A percentile compares a stretch with the other conserved stretches of the same genome.
Evolutionary conservation across 1,140 invertebrate species (phyloP).

Genomic region (Aphelenchoides besseyi): DNA sequence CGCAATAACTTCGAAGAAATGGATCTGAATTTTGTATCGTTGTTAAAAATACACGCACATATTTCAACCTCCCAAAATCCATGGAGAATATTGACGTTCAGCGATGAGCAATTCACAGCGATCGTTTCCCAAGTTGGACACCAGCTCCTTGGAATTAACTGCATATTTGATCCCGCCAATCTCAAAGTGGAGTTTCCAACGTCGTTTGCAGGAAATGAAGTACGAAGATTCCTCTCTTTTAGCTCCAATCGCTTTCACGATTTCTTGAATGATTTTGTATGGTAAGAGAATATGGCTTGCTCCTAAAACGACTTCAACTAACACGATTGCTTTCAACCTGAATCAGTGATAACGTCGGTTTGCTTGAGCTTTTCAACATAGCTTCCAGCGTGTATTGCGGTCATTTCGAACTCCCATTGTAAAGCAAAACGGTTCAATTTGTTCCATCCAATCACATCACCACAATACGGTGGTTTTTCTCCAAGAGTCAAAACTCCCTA

Average conservation of each 20-base stretch:
- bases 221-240: background rate
- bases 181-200: background rate
- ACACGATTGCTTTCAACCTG: background rate
- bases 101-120: background rate
- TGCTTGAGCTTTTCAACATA: background rate
- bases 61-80: background rate
- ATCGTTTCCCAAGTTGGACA: background rate
- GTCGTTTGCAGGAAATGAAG: conserved; percentile 8
- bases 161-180: background rate
- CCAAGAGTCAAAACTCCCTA: conserved; percentile 1
- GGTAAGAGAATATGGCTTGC: background rate
- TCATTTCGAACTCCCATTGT: background rate
- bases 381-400: background rate
- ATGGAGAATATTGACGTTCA: background rate
- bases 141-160: background rate
- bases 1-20: background rate
- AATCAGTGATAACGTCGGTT: background rate
- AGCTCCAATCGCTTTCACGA: conserved; percentile 3
- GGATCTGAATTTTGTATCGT: background rate
- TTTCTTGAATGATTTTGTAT: background rate
- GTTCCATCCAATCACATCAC: background rate
- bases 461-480: background rate
- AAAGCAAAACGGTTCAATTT: background rate
- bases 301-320: background rate
- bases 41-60: background rate